Conservation (phyloP, 2,797 vertebrate genomes). For the Crocidura indochinensis region DNA sequence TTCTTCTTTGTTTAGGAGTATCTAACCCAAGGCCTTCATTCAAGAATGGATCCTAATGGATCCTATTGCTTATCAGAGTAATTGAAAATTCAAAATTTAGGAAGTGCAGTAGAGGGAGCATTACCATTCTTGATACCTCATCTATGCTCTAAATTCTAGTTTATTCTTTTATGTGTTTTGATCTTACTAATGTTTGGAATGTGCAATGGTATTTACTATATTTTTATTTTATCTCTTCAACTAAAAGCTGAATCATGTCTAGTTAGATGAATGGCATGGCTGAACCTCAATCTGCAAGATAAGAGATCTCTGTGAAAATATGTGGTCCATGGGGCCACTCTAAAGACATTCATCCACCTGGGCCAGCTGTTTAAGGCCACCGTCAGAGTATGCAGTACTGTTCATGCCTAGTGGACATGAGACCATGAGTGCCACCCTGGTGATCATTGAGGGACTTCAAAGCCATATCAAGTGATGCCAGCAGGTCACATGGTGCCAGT, state of each 20-base stretch:
- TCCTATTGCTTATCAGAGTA: not conserved
- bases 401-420: too few relatives aligned
- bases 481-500: too few relatives aligned
- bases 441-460: too few relatives aligned
- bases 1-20: not conserved
- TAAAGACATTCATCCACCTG: too few relatives aligned
- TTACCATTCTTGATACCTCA: not conserved
- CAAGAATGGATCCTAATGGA: not conserved
- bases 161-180: conserved; percentile 26
- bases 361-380: too few relatives aligned
- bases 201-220: not conserved
- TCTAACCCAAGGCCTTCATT: not conserved
- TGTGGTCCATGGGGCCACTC: too few relatives aligned
- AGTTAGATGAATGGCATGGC: not conserved
- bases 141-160: not conserved
- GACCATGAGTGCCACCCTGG: too few relatives aligned
- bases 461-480: too few relatives aligned
- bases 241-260: not conserved
- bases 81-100: not conserved
- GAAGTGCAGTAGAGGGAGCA: not conserved
- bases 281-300: not conserved
- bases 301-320: conserved; percentile 3
- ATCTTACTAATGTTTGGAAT: not conserved
- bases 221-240: not conserved
- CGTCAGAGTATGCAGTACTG: too few relatives aligned